These are phyloP conservation scores for Ichneumoninae sp. DNA, from an alignment of 2,888 invertebrate genomes.

Conservation along the genomic window DNA sequence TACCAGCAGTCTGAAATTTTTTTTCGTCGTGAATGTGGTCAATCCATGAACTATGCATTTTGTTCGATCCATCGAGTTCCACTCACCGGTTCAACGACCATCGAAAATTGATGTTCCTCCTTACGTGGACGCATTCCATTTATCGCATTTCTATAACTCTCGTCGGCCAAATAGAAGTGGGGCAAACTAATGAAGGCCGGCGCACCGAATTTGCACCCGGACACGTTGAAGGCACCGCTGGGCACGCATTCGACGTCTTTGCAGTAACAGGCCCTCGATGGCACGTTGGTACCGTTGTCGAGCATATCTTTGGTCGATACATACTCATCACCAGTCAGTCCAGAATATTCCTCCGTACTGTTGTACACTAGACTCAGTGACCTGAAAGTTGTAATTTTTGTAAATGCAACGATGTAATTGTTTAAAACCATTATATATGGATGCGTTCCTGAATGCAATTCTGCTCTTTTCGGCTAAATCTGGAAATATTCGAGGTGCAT, in stretches of 20 bases:
- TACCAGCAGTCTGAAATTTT: conserved; percentile 87
- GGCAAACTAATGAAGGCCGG: conserved; percentile 93
- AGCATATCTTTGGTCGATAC: conserved; percentile 88
- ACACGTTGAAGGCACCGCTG: conserved; percentile 90
- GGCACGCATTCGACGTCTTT: conserved; percentile 84
- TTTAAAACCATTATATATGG: background rate
- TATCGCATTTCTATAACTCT: conserved; percentile 87
- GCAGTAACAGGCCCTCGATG: conserved; percentile 90
- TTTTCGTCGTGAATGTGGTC: conserved; percentile 28
- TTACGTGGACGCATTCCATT: conserved; percentile 89
- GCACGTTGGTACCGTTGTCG: conserved; percentile 89
- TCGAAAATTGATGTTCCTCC: conserved; percentile 88
- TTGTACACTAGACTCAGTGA: conserved; percentile 82
- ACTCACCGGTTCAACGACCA: conserved; percentile 89
- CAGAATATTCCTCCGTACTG: conserved; percentile 83
- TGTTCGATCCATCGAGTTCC: conserved; percentile 2
- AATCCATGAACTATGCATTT: background rate
- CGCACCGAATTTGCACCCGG: conserved; percentile 91
- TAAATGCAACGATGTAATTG: background rate
- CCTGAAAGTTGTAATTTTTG: conserved; percentile 76
- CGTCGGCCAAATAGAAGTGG: conserved; percentile 92
- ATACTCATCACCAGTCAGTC: conserved; percentile 86
- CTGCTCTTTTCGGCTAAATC: background rate
- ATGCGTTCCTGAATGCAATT: background rate
- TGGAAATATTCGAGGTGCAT: too few species aligned